Evolutionary conservation across 2,888 invertebrate species (phyloP), one percentile per base, ranked within the genome.

Genomic region (Agrochola macilenta): DNA sequence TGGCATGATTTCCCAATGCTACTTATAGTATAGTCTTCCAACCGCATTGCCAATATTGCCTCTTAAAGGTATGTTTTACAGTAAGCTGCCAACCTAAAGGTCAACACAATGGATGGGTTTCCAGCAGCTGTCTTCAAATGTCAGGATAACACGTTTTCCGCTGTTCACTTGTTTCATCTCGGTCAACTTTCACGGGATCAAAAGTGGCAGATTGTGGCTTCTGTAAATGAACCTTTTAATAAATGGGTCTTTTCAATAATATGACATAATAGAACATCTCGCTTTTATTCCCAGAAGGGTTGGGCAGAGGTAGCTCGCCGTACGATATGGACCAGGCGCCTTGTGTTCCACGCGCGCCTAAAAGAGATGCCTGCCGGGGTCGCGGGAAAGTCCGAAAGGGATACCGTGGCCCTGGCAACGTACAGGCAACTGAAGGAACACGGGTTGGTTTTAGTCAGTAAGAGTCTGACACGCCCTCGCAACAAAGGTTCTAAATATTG

Each of bases 91-190:
- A 73, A 71, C 39, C 4, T 0, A 73, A 83, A 86, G 72, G 78
- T 75, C 66, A 54, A 39, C 58, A 54, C 60, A 85, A 74, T 81
- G 60, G 39, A 71, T 77, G 23, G 23, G 30, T 39, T 52, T 54
- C 52, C 61, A 63, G 52, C 77, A 57, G 57, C 49, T 61, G 46
- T 65, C 46, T 66, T 30, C 30, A 85, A 85, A 83, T 83, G 86
- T 78, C 83, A 83, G 66, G 43, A 78, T 68, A 76, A 82, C 86
- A 68, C 20, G 78, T 83, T 83, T 74, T 43, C 74, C 69, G 23
- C 52, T 46, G 49, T 68, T 69, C 52, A 69, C 39, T 61, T 52
- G 26, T 43, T 54, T 39, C 54, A 46, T 64, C 71, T 65, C n/a
- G 30, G 20, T 49, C 52, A 74, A 74, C 83, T 83, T 82, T 82